Percentiles rank a stretch among this genome's conserved stretches.
phyloP scores from a whole-genome alignment of 2,888 invertebrate species.

The Sphinx pinastri region DNA sequence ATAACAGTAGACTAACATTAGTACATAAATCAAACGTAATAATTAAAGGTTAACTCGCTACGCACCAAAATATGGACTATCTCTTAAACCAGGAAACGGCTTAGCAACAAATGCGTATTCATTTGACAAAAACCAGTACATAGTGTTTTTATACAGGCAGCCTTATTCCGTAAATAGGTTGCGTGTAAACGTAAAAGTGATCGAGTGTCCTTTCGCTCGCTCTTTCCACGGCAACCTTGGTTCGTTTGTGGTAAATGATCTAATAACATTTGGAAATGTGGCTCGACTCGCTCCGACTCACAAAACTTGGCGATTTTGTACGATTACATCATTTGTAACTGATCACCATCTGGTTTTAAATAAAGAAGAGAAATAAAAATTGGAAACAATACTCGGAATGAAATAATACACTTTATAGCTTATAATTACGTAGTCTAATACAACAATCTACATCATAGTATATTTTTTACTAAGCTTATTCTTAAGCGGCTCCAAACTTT shows the following conservation, averaged over 20 bases:
- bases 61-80: too few species aligned
- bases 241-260: constrained; percentile 30
- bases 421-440: too few species aligned
- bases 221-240: constrained; percentile 29
- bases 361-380: too few species aligned
- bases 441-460: too few species aligned
- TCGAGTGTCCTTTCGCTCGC: constrained; percentile 27
- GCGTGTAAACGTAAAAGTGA: constrained; percentile 23
- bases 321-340: constrained; percentile 14
- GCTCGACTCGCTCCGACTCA: constrained; percentile 7
- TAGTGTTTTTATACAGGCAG: neutral
- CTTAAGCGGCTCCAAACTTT: too few species aligned
- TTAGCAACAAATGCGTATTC: constrained; percentile 7
- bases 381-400: too few species aligned
- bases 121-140: neutral
- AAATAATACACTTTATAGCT: too few species aligned
- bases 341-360: neutral
- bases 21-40: too few species aligned
- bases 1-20: too few species aligned
- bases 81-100: neutral
- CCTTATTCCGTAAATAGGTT: constrained; percentile 23
- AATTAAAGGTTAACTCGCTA: too few species aligned
- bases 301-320: constrained; percentile 14
- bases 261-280: constrained; percentile 29
- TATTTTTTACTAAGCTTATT: too few species aligned